Evolutionary conservation across 1,140 invertebrate genomes (phyloP), one percentile per base, ranked within the genome.

Genomic region (Drosophila pallidifrons): DNA sequence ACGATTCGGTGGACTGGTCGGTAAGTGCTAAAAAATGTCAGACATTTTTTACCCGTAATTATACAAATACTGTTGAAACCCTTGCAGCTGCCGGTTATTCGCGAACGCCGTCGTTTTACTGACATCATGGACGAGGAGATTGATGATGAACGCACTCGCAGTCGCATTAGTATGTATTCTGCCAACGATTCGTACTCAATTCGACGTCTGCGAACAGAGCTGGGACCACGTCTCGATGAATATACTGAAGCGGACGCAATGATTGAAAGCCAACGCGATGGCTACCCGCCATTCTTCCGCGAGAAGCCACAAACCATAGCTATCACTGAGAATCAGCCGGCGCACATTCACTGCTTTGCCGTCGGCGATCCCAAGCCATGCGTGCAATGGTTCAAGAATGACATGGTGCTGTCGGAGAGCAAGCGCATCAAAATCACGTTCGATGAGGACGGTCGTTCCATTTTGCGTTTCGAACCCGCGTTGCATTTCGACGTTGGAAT

Each of bases 71-170:
- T n/a, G 41, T 15, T 49, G 5, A 28, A 13, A 13, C 20, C 11
- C 8, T 59, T 83, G 28, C 81, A 97, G 96, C 95, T 97, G 0
- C 97, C 97, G 5, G 95, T 97, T 4, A 97, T 99, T 77, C 94
- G 97, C 25, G 98, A 99, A 93, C 94, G 98, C 65, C 95, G 98
- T 68, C 95, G 97, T 51, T 98, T 99, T 91, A 98, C 97, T 5
- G 98, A 99, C 86, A 95, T 99, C 1, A 98, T 98, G 97, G 98
- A 99, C 91, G 98, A 99, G 92, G 97, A 99, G 93, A 98, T 98
- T 63, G 97, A 98, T 77, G 97, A 98, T 91, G 97, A 98, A 92
- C 94, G 96, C 15, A 91, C 91, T 0, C 96, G 95, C 80, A 96
- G 95, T 5, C 94, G 96, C 10, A 97, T 97, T 74, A 96, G 96